Base-by-base conservation (phyloP, 2,888 invertebrate species). In the Urechis unicinctus region DNA sequence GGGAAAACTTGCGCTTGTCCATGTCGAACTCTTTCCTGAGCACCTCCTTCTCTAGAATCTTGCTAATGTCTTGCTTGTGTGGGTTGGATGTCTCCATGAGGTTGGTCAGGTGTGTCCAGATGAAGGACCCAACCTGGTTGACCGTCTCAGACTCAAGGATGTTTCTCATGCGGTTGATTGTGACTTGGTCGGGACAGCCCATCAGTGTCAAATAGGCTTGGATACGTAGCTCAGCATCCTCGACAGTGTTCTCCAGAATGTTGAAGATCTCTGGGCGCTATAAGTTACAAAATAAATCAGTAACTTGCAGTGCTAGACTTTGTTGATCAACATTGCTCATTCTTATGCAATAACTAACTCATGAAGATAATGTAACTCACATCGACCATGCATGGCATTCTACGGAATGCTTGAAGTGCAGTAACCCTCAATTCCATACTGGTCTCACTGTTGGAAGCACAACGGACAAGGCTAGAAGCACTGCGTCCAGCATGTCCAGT, bases 51-150 rank as follows among this genome's bases (percentile, higher is more conserved):
- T 89, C 85, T 1, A 96, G 80, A 22, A 96, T 81, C 52, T 88
- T 88, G 72, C 91, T 90, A 47, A 92, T 85, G 73, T 89, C 88
- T 42, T 90, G 85, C 60, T 89, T 86, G 44, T 87, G 87, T 0
- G 92, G 92, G 2, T 87, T 84, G 0, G 89, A 88, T 0, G 92
- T 91, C 66, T 89, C 88, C 58, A 88, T 85, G 43, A 93, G 78
- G 78, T 93, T 95, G 65, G 85, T 88, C 50, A 96, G 81, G 77
- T 95, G 93, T 52, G 91, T 91, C 92, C 93, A 95, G 2, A 96
- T 89, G 78, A 91, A 96, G 3, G 94, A 91, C 13, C 91, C 92
- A 30, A 94, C 92, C 55, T 64, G 64, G 61, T 74, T 73, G 41
- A 67, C 65, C 51, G 69, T 59, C 58, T 74, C 75, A 2, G 53